A percentile compares a stretch with the other conserved stretches of the same genome.
Conservation (phyloP, 2,797 vertebrate species). For the Aphelocoma californica region DNA sequence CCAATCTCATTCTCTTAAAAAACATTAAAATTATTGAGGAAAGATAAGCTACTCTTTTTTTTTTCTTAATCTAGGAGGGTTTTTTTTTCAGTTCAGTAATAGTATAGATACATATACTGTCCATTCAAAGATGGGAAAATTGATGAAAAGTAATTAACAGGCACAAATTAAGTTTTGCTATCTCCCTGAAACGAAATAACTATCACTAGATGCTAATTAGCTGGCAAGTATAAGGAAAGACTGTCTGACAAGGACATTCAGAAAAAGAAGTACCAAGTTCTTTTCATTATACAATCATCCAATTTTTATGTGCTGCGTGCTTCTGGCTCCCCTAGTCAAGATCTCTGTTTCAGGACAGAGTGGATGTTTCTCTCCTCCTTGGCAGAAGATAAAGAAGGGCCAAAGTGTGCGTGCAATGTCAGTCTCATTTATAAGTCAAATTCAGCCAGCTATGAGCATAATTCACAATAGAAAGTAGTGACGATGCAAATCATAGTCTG, state of each 20-base stretch:
- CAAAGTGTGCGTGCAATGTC: background rate
- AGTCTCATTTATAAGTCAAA: background rate
- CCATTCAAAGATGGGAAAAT: background rate
- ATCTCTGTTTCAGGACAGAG: background rate
- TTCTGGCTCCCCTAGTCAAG: background rate
- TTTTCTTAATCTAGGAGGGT: background rate
- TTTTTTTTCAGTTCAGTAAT: background rate
- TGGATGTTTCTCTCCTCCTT: background rate
- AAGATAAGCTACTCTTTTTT: background rate
- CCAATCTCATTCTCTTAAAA: background rate
- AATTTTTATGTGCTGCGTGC: background rate
- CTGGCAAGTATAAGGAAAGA: background rate
- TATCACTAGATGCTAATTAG: slow-evolving; percentile 26
- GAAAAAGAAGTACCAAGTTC: background rate
- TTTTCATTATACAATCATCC: background rate
- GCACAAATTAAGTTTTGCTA: slow-evolving; percentile 35
- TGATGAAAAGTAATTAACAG: slow-evolving; percentile 33
- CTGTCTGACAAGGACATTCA: background rate
- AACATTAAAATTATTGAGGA: background rate
- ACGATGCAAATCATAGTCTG: background rate
- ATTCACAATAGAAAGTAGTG: background rate
- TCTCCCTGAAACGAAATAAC: background rate
- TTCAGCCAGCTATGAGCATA: background rate
- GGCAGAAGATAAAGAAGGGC: background rate
- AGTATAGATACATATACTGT: background rate